phyloP scores from a whole-genome alignment of 2,888 invertebrate species.

The Cerceris rybyensis region DNA sequence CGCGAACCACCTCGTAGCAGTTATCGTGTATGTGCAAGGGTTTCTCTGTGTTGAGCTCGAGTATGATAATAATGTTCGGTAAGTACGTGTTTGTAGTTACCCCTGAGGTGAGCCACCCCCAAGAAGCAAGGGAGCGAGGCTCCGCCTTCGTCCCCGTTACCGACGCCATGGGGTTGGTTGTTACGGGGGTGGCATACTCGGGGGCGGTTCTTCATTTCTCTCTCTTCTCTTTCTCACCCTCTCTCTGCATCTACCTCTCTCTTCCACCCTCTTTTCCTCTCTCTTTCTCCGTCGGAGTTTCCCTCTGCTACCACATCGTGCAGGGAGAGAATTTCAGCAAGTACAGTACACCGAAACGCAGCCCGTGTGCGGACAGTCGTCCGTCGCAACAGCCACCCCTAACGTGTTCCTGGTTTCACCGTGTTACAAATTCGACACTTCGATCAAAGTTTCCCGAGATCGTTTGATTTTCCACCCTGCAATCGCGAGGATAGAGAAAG shows the following conservation, averaged over 20 bases:
- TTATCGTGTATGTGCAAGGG: conserved; percentile 30
- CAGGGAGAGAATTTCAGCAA: conserved; percentile 21
- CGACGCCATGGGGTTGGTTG: conserved; percentile 71
- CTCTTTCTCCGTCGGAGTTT: conserved; percentile 16
- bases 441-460: background rate
- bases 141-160: conserved; percentile 71
- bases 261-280: conserved; percentile 9
- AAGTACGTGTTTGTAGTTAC: conserved; percentile 82
- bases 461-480: background rate
- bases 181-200: conserved; percentile 72
- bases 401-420: conserved; percentile 29
- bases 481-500: background rate
- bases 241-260: conserved; percentile 28
- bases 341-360: conserved; percentile 43
- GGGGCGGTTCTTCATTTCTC: conserved; percentile 73
- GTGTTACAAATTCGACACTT: conserved; percentile 5
- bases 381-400: conserved; percentile 34
- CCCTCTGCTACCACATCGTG: conserved; percentile 5
- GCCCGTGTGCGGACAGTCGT: conserved; percentile 50
- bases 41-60: conserved; percentile 47
- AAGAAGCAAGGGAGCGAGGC: conserved; percentile 60
- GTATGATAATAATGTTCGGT: conserved; percentile 78
- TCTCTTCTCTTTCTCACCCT: conserved; percentile 28
- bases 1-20: conserved; percentile 1
- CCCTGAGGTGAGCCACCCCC: conserved; percentile 79